Conservation (phyloP, 2,113 vertebrate genomes). For the Lasiurus borealis region DNA sequence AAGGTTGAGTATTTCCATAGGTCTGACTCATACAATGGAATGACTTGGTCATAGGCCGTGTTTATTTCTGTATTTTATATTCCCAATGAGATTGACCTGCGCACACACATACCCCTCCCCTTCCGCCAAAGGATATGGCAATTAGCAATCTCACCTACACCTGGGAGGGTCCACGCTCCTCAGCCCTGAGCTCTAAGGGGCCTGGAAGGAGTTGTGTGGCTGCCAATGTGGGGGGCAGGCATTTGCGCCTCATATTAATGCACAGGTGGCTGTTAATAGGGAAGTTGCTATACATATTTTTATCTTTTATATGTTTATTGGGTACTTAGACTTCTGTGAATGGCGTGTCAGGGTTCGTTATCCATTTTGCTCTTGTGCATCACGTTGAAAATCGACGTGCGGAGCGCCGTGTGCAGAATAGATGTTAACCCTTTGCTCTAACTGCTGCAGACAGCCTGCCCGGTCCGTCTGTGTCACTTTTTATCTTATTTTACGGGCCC, state of each 20-base stretch:
- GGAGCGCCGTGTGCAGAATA: neutral
- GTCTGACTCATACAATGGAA: neutral
- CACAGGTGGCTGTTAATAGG: constrained; percentile 16
- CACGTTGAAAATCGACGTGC: constrained; percentile 58
- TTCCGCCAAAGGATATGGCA: neutral
- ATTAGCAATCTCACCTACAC: neutral
- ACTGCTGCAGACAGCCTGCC: neutral
- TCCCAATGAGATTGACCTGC: neutral
- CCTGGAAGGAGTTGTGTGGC: neutral
- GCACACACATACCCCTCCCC: accelerated
- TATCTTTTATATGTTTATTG: constrained; percentile 57
- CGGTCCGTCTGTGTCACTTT: neutral
- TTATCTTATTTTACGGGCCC: constrained; percentile 48
- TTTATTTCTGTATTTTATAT: constrained; percentile 38
- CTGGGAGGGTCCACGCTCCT: too few relatives aligned
- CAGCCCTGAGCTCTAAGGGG: neutral
- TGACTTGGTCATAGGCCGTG: neutral
- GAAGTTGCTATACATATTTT: constrained; percentile 11
- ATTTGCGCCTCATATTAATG: constrained; percentile 20
- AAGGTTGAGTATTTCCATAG: neutral
- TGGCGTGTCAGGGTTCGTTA: constrained; percentile 36
- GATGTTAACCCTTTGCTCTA: constrained; percentile 61
- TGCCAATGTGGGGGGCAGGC: neutral
- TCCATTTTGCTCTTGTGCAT: constrained; percentile 50
- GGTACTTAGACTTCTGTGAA: constrained; percentile 63